A percentile compares a stretch with the other conserved stretches of the same genome.
phyloP scores from a whole-genome alignment of 2,113 vertebrate species.

The Tragelaphus strepsiceros region DNA sequence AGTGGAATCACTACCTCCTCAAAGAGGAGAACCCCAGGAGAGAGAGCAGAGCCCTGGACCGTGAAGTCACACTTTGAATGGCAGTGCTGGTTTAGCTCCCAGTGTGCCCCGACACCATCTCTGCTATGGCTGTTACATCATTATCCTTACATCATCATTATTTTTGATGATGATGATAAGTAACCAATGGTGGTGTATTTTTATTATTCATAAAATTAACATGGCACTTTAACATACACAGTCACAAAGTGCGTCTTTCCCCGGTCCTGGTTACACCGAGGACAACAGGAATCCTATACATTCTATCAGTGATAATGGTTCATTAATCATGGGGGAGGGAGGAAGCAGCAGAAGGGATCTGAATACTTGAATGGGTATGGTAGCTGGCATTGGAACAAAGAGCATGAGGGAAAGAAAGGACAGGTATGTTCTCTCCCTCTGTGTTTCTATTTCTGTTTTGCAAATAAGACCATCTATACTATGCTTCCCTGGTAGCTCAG shows the following conservation, averaged over 20 bases:
- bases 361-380: neutral
- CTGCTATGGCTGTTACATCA: neutral
- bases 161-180: neutral
- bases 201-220: neutral
- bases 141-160: neutral
- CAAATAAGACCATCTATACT: neutral
- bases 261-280: rapidly evolving
- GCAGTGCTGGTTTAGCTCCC: neutral
- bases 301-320: neutral
- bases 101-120: rapidly evolving
- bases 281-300: too few relatives aligned
- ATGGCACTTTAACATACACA: neutral
- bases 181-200: neutral
- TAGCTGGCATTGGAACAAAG: neutral
- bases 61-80: neutral
- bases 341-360: neutral
- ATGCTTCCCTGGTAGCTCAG: neutral
- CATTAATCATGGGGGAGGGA: neutral
- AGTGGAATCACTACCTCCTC: neutral
- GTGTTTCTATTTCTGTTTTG: neutral
- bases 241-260: neutral
- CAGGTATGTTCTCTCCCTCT: neutral
- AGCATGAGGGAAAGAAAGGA: neutral
- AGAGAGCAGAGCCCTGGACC: neutral
- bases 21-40: neutral